Evolutionary conservation across 2,113 vertebrate genomes (phyloP).

Genomic region (Cacatua alba): DNA sequence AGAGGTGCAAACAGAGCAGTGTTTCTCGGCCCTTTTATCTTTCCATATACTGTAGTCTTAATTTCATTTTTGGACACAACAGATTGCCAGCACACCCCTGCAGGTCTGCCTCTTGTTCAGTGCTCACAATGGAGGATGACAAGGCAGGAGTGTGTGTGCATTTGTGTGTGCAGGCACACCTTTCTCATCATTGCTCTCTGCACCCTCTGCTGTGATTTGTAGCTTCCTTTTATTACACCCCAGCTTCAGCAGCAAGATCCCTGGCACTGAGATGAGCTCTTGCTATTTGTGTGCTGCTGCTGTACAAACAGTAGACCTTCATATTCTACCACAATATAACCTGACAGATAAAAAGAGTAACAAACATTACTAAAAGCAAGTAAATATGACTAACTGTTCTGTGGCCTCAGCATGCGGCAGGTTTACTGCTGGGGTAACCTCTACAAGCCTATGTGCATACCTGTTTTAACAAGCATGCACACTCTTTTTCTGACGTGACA

Average conservation of each 20-base stretch:
- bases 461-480: neutral
- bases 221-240: neutral
- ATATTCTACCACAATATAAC: neutral
- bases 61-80: neutral
- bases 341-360: neutral
- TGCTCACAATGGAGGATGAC: neutral
- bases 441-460: neutral
- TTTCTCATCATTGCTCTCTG: neutral
- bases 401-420: neutral
- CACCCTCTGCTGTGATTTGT: neutral
- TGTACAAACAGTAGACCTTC: neutral
- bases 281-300: neutral
- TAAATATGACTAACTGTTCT: neutral
- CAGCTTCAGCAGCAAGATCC: neutral
- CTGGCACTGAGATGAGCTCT: neutral
- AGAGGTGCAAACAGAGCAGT: neutral
- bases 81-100: neutral
- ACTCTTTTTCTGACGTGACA: neutral
- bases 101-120: neutral
- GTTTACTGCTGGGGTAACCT: neutral
- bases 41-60: neutral
- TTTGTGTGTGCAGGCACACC: neutral
- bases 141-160: rapidly evolving
- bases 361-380: neutral
- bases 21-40: slow-evolving; percentile 4